Evolutionary conservation across 2,797 vertebrate species (phyloP).

Genomic region (Neosilurus hyrtlii): DNA sequence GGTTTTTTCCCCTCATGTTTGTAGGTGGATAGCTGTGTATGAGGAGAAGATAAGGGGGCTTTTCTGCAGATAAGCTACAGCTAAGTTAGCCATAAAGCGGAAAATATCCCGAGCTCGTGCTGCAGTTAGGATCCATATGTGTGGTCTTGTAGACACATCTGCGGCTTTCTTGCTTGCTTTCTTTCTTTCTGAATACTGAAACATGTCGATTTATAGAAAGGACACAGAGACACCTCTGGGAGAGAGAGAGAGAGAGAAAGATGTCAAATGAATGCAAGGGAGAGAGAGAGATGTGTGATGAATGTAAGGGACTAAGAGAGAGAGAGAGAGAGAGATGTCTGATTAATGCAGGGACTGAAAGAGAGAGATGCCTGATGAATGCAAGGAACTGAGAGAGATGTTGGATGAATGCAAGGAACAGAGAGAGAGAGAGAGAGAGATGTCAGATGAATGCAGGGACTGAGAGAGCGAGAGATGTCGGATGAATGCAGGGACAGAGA

Average conservation of each 20-base stretch:
- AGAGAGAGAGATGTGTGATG: too few species aligned
- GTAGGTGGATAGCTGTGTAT: too few species aligned
- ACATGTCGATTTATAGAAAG: not conserved
- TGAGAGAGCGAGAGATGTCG: too few species aligned
- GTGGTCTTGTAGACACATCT: not conserved
- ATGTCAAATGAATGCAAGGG: too few species aligned
- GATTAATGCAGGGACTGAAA: not conserved
- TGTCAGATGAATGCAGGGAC: too few species aligned
- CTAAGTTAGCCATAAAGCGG: constrained; percentile 20
- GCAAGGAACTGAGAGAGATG: too few species aligned
- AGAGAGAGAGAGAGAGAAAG: too few species aligned
- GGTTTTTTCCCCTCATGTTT: not conserved
- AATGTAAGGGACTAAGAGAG: too few species aligned
- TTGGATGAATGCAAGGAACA: too few species aligned
- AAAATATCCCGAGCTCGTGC: constrained; percentile 16
- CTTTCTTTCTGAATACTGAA: constrained; percentile 2
- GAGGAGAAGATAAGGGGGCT: not conserved
- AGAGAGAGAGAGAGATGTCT: not conserved
- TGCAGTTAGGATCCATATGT: not conserved
- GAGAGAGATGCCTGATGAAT: too few species aligned
- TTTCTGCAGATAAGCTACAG: not conserved
- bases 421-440: too few species aligned
- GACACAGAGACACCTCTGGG: not conserved
- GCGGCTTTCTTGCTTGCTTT: constrained; percentile 1
- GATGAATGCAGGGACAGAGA: too few species aligned